Evolutionary conservation across 2,888 invertebrate genomes (phyloP), one percentile per base, ranked within the genome.

Genomic region (Spisula solida): DNA sequence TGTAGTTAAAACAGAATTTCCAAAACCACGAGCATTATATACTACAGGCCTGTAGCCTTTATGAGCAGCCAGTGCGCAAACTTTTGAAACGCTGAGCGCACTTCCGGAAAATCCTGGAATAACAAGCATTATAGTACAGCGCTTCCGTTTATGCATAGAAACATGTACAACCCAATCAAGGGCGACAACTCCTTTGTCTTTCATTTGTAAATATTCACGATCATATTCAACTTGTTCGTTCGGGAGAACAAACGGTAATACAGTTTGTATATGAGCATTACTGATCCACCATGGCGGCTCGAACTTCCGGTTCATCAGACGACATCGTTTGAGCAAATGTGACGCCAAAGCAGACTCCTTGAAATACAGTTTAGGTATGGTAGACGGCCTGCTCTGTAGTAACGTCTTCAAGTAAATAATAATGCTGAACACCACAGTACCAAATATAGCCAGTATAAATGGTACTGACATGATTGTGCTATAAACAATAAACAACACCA

Each of bases 11-110:
- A 93, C 93, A 41, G 94, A 93, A 56, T 91, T 91, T 8, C 95
- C 95, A 79, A 95, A 95, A 55, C 96, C 96, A 78, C 96, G 88
- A 18, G 94, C 91, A 85, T 96, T 95, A 88, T 95, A 95, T 16
- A 96, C 95, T 5, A 96, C 93, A 1, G 95, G 93, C 47, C 95
- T 93, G 82, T 94, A 94, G 16, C 95, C 95, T 70, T 92, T 92
- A 51, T 93, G 90, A 2, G 94, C 87, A 14, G 95, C 95, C 47
- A 90, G 87, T 18, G 89, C 84, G 87, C 95, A 95, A 31, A 95
- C 34, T 75, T 89, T 90, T 0, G 93, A 91, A 31, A 95, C 88
- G 66, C 91, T 89, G 1, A 90, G 20, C 1, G 95, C 95, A 90
- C 93, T 91, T n/a, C 94, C 93, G 10, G 94, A 94, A 14, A 95